phyloP scores from a whole-genome alignment of 2,888 invertebrate genomes.

The Melanotus villosus region DNA sequence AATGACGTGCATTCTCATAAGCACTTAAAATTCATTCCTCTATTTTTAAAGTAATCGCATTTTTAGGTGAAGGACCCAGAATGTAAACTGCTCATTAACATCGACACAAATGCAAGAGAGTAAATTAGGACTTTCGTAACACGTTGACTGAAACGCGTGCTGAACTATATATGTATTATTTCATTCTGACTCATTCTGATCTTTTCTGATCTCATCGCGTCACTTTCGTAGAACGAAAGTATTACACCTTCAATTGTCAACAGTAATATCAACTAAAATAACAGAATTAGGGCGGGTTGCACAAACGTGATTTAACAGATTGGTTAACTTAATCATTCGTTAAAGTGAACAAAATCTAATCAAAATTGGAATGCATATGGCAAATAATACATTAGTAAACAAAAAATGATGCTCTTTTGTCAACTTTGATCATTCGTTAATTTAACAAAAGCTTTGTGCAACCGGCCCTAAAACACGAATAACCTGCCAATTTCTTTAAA shows the following conservation, averaged over 20 bases:
- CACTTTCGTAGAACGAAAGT: background rate
- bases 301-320: no score
- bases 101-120: background rate
- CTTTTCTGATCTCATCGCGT: constrained; percentile 22
- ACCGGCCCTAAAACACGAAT: no score
- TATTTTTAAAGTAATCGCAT: constrained; percentile 16
- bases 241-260: background rate
- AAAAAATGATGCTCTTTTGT: no score
- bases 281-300: no score
- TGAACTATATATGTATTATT: background rate
- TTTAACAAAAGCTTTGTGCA: no score
- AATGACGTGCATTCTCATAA: background rate
- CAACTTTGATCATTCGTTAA: no score
- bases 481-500: no score
- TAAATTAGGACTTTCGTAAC: constrained; percentile 9
- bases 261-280: no score
- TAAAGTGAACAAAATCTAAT: no score
- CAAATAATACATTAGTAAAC: no score
- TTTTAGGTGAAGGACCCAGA: constrained; percentile 33
- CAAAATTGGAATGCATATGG: no score
- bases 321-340: no score
- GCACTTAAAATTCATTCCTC: background rate
- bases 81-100: constrained; percentile 16
- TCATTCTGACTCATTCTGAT: constrained; percentile 1
- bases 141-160: background rate